Percentiles rank a stretch among this genome's conserved stretches.
These are phyloP conservation scores for Paramuricea clavata DNA, from an alignment of 92 coral and sea anemone genomes.

Conservation along the genomic window DNA sequence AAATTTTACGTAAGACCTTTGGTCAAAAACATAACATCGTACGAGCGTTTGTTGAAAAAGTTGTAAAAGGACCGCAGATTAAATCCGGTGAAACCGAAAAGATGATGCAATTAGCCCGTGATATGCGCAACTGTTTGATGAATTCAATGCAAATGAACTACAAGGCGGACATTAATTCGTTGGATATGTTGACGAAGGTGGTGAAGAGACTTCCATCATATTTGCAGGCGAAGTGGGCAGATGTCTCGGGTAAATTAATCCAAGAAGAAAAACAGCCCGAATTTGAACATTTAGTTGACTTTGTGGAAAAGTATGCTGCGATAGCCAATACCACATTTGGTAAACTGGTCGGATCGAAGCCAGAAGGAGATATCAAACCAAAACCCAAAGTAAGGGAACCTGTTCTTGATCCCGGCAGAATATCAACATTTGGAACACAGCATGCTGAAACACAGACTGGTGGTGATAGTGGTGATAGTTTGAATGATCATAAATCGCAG, in stretches of 20 bases:
- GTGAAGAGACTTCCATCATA: slow-evolving; percentile 57
- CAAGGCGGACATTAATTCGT: slow-evolving; percentile 63
- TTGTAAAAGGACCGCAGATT: slow-evolving; percentile 56
- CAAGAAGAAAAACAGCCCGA: slow-evolving; percentile 40
- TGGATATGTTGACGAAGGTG: slow-evolving; percentile 58
- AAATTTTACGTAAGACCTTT: slow-evolving; percentile 54
- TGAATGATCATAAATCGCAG: too few relatives aligned
- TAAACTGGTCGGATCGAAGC: slow-evolving; percentile 43
- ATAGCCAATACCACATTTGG: slow-evolving; percentile 58
- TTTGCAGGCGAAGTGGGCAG: slow-evolving; percentile 76
- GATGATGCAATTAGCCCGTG: slow-evolving; percentile 55
- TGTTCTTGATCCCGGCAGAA: too few relatives aligned
- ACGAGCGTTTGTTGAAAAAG: slow-evolving; percentile 61
- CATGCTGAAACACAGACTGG: neutral
- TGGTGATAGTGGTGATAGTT: neutral
- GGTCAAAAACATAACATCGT: slow-evolving; percentile 64
- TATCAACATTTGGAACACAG: too few relatives aligned
- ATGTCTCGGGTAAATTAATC: slow-evolving; percentile 48
- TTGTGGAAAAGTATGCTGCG: slow-evolving; percentile 51
- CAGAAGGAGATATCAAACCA: slow-evolving; percentile 30
- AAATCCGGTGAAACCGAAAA: slow-evolving; percentile 50
- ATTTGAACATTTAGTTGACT: slow-evolving; percentile 45
- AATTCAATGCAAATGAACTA: slow-evolving; percentile 54
- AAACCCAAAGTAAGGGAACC: neutral
- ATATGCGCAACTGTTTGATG: slow-evolving; percentile 70